phyloP scores from a whole-genome alignment of 53 echinoderm and acorn worm species.

The Stichopus horrens region DNA sequence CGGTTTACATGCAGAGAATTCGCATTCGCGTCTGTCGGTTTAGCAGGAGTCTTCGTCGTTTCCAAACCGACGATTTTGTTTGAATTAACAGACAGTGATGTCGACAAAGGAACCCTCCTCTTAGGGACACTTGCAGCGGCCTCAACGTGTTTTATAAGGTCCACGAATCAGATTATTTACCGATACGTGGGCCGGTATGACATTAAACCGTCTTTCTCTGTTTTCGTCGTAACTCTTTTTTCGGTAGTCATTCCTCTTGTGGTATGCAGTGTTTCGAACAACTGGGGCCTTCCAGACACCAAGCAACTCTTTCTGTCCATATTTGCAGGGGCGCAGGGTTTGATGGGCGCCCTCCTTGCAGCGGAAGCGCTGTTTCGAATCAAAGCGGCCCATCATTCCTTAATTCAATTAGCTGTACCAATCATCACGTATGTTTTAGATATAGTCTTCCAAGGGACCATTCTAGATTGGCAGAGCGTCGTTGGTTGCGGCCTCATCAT shows the following conservation, averaged over 20 bases:
- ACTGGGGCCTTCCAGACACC: not conserved
- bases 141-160: not conserved
- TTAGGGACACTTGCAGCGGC: not conserved
- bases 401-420: not conserved
- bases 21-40: not conserved
- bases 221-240: not conserved
- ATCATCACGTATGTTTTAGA: not conserved
- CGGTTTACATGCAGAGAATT: not conserved
- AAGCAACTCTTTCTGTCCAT: not conserved
- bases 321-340: not conserved
- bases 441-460: not conserved
- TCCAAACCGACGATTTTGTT: not conserved
- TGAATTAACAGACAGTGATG: not conserved
- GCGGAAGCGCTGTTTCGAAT: not conserved
- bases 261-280: not conserved
- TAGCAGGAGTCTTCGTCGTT: not conserved
- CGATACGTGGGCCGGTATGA: not conserved
- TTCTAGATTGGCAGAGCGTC: not conserved
- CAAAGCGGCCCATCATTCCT: not conserved
- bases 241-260: not conserved
- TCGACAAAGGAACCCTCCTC: not conserved
- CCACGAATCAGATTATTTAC: not conserved
- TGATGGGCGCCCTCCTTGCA: not conserved
- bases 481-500: not conserved
- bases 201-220: not conserved